Conservation (phyloP, 2,797 vertebrate species). For the Poeciliopsis turneri region DNA sequence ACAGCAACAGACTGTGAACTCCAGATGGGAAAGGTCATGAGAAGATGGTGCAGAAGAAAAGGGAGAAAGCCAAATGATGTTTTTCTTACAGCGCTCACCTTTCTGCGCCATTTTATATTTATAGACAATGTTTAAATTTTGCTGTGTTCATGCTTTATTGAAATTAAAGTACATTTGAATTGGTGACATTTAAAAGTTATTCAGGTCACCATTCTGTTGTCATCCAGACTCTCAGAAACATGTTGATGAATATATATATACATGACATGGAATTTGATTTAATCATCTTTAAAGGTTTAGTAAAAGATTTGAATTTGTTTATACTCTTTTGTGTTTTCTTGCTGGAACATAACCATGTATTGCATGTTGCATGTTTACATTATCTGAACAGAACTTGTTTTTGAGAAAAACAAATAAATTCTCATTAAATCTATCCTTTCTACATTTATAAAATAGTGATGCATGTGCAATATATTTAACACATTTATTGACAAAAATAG, state of each 20-base stretch:
- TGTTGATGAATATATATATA: not conserved
- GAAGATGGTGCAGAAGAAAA: slow-evolving; percentile 9
- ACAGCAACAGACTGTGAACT: slow-evolving; percentile 22
- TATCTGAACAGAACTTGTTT: not conserved
- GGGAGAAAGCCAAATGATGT: slow-evolving; percentile 14
- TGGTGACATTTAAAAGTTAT: slow-evolving; percentile 6
- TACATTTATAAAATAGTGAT: not conserved
- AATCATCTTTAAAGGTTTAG: not conserved
- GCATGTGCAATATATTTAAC: slow-evolving; percentile 31
- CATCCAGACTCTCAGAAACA: not conserved
- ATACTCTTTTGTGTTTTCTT: slow-evolving; percentile 15
- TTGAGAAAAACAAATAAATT: slow-evolving; percentile 5
- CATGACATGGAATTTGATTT: too few species aligned
- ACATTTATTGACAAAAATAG: slow-evolving; percentile 61
- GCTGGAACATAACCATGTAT: not conserved
- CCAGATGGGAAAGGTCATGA: slow-evolving; percentile 8
- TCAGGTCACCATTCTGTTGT: slow-evolving; percentile 11
- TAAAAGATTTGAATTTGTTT: not conserved
- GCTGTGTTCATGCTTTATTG: slow-evolving; percentile 4
- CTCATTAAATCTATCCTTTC: not conserved
- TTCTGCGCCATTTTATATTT: slow-evolving; percentile 6
- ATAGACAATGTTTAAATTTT: slow-evolving; percentile 14
- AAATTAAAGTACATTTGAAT: not conserved
- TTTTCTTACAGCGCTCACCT: slow-evolving; percentile 4
- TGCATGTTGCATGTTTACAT: slow-evolving; percentile 1